These are phyloP conservation scores for Campoletis sonorensis DNA, from an alignment of 1,140 invertebrate genomes.

Conservation along the genomic window DNA sequence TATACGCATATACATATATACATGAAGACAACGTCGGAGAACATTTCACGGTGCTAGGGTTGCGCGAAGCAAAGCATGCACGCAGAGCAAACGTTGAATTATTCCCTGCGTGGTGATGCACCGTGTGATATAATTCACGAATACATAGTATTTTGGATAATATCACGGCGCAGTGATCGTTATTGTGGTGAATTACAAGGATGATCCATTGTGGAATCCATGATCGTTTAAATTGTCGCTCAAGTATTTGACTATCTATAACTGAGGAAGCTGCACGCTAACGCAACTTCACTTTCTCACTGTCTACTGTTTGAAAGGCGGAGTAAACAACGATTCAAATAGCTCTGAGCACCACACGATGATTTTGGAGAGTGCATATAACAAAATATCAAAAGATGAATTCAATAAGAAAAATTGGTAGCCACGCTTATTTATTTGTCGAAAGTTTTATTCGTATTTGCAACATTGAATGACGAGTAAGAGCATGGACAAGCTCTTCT, in stretches of 20 bases:
- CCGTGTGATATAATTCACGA: conserved; percentile 19
- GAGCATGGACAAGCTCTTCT: not conserved
- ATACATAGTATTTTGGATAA: conserved; percentile 7
- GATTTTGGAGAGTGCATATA: no score
- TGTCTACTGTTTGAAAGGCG: no score
- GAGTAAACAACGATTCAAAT: no score
- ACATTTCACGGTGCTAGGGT: conserved; percentile 16
- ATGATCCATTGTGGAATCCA: conserved; percentile 9
- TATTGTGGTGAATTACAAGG: not conserved
- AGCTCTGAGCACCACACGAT: no score
- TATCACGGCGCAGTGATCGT: not conserved
- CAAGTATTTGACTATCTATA: not conserved
- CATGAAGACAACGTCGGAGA: conserved; percentile 5
- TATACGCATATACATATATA: conserved; percentile 3
- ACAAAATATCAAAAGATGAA: no score
- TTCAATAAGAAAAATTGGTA: no score
- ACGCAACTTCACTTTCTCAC: no score
- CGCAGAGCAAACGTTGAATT: conserved; percentile 22
- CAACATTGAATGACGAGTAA: no score
- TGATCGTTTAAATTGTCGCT: not conserved
- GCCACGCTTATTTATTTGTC: no score
- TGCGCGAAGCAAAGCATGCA: conserved; percentile 15
- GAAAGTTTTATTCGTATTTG: no score
- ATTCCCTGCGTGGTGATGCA: conserved; percentile 5
- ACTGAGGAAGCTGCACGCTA: no score